Evolutionary conservation across 2,888 invertebrate species (phyloP), one percentile per base, ranked within the genome.

Genomic region (Leucophora obtusa): DNA sequence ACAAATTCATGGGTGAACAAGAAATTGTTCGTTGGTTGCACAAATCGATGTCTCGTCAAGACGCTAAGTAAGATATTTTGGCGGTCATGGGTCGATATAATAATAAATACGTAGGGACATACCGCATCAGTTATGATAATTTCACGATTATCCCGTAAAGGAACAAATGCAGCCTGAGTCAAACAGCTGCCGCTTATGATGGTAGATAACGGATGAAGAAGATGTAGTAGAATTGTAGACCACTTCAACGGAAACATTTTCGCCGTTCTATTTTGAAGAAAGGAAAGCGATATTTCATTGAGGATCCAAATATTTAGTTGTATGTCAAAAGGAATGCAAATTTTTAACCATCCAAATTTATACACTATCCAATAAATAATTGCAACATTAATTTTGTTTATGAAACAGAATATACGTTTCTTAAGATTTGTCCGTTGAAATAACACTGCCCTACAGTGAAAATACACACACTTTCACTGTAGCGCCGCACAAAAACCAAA

Each of bases 101-200:
- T 38, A 33, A 18, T 21, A 50, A 38, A 35, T 15, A 10, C 63
- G 18, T 54, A 11, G 35, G 65, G 51, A 85, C 89, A 81, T 89
- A 89, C 89, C 89, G 89, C 89, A 84, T 89, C 89, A 35, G 89
- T 89, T 81, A 89, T 89, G 73, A 89, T 89, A 71, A 89, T 88
- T 83, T 89, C 89, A 74, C 89, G 89, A 68, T 85, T 84, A 59
- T 86, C 85, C 33, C 73, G 82, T 21, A 68, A 28, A 14, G 79
- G 80, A 59, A 75, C 65, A 54, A 82, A 69, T 84, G 85, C 82
- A 10, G 85, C 60, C n/a, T 65, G 47, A 11, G 72, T 28, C 47
- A n/a, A 24, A 50, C 18, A 51, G n/a, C 38, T 18, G 53, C 38
- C 21, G 66, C 38, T 50, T 38, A 38, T 62, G 2, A 43, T 6